Percentiles rank a stretch among this genome's conserved stretches.
Evolutionary conservation across 2,113 vertebrate species (phyloP).

Genomic region (Salminus brasiliensis): DNA sequence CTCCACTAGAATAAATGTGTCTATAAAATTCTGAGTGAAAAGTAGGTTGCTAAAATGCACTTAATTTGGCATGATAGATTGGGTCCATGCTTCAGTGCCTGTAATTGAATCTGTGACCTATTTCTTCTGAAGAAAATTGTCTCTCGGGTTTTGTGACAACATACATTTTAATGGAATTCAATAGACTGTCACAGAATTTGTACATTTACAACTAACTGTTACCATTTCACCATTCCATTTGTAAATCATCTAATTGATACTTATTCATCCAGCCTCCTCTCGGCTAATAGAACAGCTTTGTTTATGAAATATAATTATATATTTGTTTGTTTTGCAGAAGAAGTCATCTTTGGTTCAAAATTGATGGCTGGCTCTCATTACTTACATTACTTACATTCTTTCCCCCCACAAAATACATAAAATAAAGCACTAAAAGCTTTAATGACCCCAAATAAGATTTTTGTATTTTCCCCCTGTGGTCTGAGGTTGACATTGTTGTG

Average conservation of each 20-base stretch:
- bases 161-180: constrained; percentile 98
- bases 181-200: constrained; percentile 92
- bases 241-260: constrained; percentile 85
- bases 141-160: constrained; percentile 96
- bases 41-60: constrained; percentile 99
- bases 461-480: no score
- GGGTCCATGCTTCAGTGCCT: constrained; percentile 99
- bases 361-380: not conserved
- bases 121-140: constrained; percentile 99
- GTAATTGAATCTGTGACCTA: constrained; percentile 99
- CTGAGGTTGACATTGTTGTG: no score
- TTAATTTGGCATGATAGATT: constrained; percentile 99
- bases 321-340: not conserved
- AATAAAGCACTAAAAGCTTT: no score
- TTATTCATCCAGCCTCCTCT: constrained; percentile 70
- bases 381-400: no score
- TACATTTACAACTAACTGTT: constrained; percentile 89
- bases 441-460: no score
- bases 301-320: not conserved
- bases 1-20: constrained; percentile 94
- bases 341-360: not conserved
- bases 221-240: constrained; percentile 85
- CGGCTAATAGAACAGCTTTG: constrained; percentile 26
- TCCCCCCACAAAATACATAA: no score
- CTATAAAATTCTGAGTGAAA: constrained; percentile 99